Evolutionary conservation across 2,113 vertebrate species (phyloP).

Genomic region (Nothoprocta pentlandii): DNA sequence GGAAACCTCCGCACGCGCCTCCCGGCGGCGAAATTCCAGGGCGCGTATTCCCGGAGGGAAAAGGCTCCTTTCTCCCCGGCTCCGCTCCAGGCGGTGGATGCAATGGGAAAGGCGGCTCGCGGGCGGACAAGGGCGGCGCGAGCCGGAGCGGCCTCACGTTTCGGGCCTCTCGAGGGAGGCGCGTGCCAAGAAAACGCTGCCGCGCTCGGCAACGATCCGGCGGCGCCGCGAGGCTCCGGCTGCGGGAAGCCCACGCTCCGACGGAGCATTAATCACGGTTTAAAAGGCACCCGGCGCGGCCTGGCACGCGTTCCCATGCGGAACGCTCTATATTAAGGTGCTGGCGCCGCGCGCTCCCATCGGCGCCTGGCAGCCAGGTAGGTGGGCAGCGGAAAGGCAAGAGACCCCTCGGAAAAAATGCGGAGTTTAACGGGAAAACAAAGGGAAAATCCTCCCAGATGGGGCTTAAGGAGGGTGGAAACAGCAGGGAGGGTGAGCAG

Average conservation of each 20-base stretch:
- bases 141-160: no score
- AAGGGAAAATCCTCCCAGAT: not conserved
- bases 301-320: not conserved
- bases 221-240: not conserved
- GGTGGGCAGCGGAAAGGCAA: rapidly evolving
- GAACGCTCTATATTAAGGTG: not conserved
- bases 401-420: not conserved
- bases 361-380: not conserved
- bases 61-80: no score
- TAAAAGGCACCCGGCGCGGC: not conserved
- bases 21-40: not conserved
- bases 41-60: not conserved
- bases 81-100: rapidly evolving
- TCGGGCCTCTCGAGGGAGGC: not conserved
- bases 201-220: not conserved
- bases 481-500: rapidly evolving
- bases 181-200: not conserved
- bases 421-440: not conserved
- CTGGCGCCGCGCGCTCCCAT: rapidly evolving
- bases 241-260: not conserved
- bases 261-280: not conserved
- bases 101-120: not conserved
- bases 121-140: not conserved
- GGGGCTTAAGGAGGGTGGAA: not conserved
- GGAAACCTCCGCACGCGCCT: no score